Evolutionary conservation across 2,888 invertebrate species (phyloP).

Genomic region (Elmis aenea): DNA sequence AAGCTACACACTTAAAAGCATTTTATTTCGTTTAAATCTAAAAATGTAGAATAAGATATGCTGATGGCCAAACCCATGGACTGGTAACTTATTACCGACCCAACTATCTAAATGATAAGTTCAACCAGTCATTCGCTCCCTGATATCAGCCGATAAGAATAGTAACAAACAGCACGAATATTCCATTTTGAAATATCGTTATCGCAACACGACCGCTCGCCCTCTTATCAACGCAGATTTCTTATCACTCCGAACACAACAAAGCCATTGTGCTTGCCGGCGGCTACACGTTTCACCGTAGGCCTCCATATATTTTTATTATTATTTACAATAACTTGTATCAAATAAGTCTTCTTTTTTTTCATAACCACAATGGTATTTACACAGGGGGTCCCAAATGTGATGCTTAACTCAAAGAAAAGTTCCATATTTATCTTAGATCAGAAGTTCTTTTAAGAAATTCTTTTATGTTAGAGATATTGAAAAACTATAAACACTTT

Average conservation of each 20-base stretch:
- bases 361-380: not conserved
- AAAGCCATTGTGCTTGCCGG: conserved; percentile 37
- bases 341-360: conserved; percentile 3
- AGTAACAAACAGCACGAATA: conserved; percentile 46
- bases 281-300: conserved; percentile 17
- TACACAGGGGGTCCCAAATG: too few relatives aligned
- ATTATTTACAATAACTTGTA: conserved; percentile 4
- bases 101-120: conserved; percentile 21
- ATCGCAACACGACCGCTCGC: conserved; percentile 43
- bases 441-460: too few relatives aligned
- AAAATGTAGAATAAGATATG: too few relatives aligned
- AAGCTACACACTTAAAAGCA: too few relatives aligned
- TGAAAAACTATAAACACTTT: too few relatives aligned
- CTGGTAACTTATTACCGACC: conserved; percentile 21
- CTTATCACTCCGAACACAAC: conserved; percentile 41
- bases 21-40: too few relatives aligned
- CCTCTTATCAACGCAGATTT: conserved; percentile 41
- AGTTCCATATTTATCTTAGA: too few relatives aligned
- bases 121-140: conserved; percentile 39
- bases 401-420: too few relatives aligned
- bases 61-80: conserved; percentile 17
- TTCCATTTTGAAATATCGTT: conserved; percentile 47
- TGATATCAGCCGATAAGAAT: conserved; percentile 40
- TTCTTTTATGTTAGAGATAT: too few relatives aligned
- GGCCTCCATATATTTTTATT: conserved; percentile 13